Evolutionary conservation across 2,797 vertebrate species (phyloP), one percentile per base, ranked within the genome.

Genomic region (Babyrousa celebensis): DNA sequence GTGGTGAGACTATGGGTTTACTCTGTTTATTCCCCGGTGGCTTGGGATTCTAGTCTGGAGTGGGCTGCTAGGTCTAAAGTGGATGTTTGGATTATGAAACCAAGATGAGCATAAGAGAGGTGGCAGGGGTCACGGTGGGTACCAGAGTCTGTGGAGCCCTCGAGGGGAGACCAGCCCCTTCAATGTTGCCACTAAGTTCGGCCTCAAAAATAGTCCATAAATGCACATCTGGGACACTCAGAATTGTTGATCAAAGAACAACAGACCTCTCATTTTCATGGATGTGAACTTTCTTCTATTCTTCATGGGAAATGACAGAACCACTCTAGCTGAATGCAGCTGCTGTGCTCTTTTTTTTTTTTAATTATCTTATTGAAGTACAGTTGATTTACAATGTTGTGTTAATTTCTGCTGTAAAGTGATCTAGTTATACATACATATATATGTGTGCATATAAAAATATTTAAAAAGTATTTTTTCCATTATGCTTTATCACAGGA

Each of bases 71-170:
- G 20, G 9, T 6, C 36, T 17, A 10, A 54, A 71, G 60, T 4
- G 1, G 15, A 15, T 21, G 21, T 21, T 17, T 1, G 0, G 15
- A 20, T 5, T 14, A 48, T 5, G 67, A 83, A 21, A 65, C 56
- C 12, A 0, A 9, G 6, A 1, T 16, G 56, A 36, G 4, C 11
- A 1, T 27, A 40, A 18, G 12, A 32, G 32, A 36, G 12, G 32
- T 48, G 27, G 4, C 21, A n/a, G 14, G 1, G 32, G 1, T 3
- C 15, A 40, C 23, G 5, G 2, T 0, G 12, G 15, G n/a, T 3
- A 1, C 12, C 4, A 4, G 54, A 27, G 12, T 25, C 17, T 4
- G 2, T 0, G 1, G 6, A 16, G 32, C 16, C 15, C 2, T 3
- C 27, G 2, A 9, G 9, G 2, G 18, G 4, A 60, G 25, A 23